Base-by-base conservation (phyloP, 2,888 invertebrate genomes). In the Criorhina ranunculi region DNA sequence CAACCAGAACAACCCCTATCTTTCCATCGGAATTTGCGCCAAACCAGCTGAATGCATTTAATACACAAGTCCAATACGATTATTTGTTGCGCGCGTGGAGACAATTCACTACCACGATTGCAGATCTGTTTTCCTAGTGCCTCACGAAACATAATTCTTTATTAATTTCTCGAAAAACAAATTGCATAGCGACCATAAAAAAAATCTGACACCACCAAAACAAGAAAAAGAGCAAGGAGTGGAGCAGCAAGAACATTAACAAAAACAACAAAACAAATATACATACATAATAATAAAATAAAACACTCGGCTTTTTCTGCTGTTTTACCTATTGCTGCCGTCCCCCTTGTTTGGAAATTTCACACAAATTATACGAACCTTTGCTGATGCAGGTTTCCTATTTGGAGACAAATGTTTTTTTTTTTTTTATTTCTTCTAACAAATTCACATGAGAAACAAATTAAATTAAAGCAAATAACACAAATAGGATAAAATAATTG, bases 221-320 rank as follows among this genome's bases (percentile, higher is more conserved):
- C 19, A 31, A 31, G 12, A 55, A 9, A 9, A 9, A 51, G 15
- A 62, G 33, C 62, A 53, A 51, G 42, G 24, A 17, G 4, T 24
- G 11, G 6, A 15, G 5, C 17, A 42, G 29, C 11, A 70, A 62
- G 40, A 17, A 57, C 24, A 35, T 31, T 15, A 19, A 53, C 12
- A 15, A 64, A 64, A 62, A 64, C 7, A 2, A 55, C 5, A 24
- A 46, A 55, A n/a, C n/a, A n/a, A n/a, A 55, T 17, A 31, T 3
- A 51, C n/a, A n/a, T n/a, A n/a, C n/a, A n/a, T n/a, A n/a, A n/a
- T n/a, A 55, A 42, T 31, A 60, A 46, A 53, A 44, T 17, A 67
- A 66, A 66, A 66, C 69, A 55, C 62, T 75, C 73, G 79, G 79
- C 79, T 73, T 73, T 81, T 67, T 69, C n/a, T 12, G 62, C 33